Evolutionary conservation across 2,113 vertebrate genomes (phyloP).

Genomic region (Pomatostomus ruficeps): DNA sequence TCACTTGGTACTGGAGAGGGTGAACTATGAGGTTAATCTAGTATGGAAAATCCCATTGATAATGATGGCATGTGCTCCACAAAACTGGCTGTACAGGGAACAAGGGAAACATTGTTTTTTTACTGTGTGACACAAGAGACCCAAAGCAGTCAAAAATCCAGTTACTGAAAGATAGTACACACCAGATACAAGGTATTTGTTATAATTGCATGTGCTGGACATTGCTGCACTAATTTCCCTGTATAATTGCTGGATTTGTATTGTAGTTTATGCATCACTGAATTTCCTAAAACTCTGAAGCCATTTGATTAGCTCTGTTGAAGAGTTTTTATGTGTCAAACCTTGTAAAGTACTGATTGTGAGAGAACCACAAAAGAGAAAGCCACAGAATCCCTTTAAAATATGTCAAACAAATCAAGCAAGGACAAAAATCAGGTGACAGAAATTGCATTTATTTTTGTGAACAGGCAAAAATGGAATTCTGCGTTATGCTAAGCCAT

Average conservation of each 20-base stretch:
- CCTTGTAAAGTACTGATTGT: background rate
- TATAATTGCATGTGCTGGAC: background rate
- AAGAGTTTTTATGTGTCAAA: background rate
- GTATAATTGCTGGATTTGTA: background rate
- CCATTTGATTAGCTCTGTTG: background rate
- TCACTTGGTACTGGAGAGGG: background rate
- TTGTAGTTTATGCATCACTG: background rate
- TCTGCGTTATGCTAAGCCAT: background rate
- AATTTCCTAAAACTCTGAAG: background rate
- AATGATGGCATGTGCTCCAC: background rate
- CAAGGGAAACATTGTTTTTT: background rate
- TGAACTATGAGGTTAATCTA: background rate
- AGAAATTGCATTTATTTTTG: background rate
- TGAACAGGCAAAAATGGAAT: background rate
- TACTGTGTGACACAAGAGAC: background rate
- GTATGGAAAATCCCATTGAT: background rate
- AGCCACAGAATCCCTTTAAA: background rate
- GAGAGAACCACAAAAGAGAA: background rate
- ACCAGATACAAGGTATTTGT: background rate
- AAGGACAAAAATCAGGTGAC: background rate
- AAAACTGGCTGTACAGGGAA: background rate
- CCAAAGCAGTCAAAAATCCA: background rate
- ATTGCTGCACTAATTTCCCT: background rate
- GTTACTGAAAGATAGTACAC: background rate
- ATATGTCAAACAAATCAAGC: background rate